Evolutionary conservation across 2,113 vertebrate genomes (phyloP).

Genomic region (Datnioides undecimradiatus): DNA sequence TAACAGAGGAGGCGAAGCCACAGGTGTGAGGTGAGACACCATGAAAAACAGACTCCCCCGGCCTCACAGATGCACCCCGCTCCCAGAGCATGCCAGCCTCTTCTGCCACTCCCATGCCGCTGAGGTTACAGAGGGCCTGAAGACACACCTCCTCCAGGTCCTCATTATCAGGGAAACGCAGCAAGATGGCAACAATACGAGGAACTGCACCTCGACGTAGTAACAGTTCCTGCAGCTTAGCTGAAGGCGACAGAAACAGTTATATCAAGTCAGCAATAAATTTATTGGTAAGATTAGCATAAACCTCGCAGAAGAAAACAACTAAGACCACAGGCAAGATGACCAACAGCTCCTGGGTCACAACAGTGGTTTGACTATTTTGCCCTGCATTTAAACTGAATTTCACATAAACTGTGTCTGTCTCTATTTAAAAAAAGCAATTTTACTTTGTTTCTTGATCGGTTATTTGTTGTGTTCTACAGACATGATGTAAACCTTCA

Average conservation of each 20-base stretch:
- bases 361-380: background rate
- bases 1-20: constrained; percentile 74
- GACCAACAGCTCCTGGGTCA: background rate
- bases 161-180: constrained; percentile 81
- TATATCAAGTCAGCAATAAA: no score
- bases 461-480: no score
- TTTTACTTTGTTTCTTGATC: no score
- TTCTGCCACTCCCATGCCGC: constrained; percentile 85
- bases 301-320: background rate
- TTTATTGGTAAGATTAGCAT: background rate
- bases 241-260: constrained; percentile 73
- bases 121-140: constrained; percentile 87
- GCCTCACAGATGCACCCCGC: constrained; percentile 48
- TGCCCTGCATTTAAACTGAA: no score
- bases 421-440: no score
- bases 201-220: constrained; percentile 84
- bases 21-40: constrained; percentile 68
- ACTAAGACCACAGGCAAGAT: background rate
- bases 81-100: constrained; percentile 78
- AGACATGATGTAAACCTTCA: no score
- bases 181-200: constrained; percentile 84
- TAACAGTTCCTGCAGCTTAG: constrained; percentile 85
- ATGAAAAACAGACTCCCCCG: constrained; percentile 73
- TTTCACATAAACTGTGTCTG: no score
- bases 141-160: constrained; percentile 85